Evolutionary conservation across 2,888 invertebrate species (phyloP), one percentile per base, ranked within the genome.

Genomic region (Leucozona laternaria): DNA sequence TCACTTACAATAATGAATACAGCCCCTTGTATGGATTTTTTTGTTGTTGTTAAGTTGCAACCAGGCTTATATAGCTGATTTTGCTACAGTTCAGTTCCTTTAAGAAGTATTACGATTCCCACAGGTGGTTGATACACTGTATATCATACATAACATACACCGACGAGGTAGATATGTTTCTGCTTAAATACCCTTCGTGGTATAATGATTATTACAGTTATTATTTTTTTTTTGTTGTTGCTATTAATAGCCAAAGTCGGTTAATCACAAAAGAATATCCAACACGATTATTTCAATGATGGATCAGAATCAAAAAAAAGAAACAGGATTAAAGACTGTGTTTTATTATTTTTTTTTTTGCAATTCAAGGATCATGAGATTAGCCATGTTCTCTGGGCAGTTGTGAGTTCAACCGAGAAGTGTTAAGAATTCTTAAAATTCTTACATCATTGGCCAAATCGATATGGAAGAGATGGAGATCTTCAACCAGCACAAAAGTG

Each of bases 161-260:
- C 37, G 40, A 15, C 15, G 40, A 15, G 40, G 31, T 45, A 45
- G 11, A 31, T 37, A 45, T 68, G 37, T 40, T 71, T 64, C 62
- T 53, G 60, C 68, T 75, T 83, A 83, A 83, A 83, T 68, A 70
- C 76, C 43, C 25, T 66, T 25, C 20, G 62, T 60, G 60, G 31
- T 55, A 58, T 79, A 81, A 79, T 72, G 78, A 77, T 78, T 81
- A 81, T 78, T 78, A 81, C 78, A 50, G 78, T 86, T 86, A 86
- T 81, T 78, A 81, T 50, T 50, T n/a, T 58, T 20, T 53, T 77
- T 68, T 45, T 66, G 34, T 58, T 31, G 22, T 37, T 17, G 55
- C 78, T 81, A 73, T 73, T 70, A 50, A 77, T 77, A 77, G 60
- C 31, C 10, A 53, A 22, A 79, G 73, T 40, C 68, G 75, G 79